A percentile compares a stretch with the other conserved stretches of the same genome.
phyloP scores from a whole-genome alignment of 2,113 vertebrate genomes.

The Brachypteracias leptosomus region DNA sequence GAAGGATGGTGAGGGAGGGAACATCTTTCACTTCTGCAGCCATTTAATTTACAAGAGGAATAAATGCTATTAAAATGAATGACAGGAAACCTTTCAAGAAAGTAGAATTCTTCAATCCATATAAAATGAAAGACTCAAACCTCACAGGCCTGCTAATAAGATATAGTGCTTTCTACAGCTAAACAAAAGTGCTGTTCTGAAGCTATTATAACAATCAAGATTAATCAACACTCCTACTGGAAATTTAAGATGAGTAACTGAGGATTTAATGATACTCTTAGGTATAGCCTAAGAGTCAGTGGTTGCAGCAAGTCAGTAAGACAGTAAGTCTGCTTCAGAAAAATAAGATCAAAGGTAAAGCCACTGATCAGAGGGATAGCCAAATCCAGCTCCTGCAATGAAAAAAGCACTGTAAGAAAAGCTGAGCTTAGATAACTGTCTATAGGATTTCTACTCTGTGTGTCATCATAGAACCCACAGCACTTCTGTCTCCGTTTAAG shows the following conservation, averaged over 20 bases:
- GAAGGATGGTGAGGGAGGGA: background rate
- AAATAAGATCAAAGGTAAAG: background rate
- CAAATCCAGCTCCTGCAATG: background rate
- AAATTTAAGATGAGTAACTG: slow-evolving; percentile 24
- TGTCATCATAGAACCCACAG: background rate
- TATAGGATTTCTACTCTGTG: background rate
- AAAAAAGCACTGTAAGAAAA: background rate
- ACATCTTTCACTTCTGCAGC: background rate
- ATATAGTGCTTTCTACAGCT: background rate
- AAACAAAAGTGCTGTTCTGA: background rate
- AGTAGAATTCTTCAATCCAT: background rate
- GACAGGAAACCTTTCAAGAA: background rate
- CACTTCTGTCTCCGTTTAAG: too few relatives aligned
- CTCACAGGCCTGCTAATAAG: background rate
- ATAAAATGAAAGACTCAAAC: background rate
- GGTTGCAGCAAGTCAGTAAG: background rate
- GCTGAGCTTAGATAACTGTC: background rate
- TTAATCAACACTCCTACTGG: slow-evolving; percentile 19
- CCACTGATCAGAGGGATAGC: background rate
- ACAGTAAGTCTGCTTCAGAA: background rate
- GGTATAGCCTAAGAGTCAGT: background rate
- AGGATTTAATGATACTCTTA: slow-evolving; percentile 34
- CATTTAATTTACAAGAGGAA: background rate
- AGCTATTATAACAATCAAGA: slow-evolving; percentile 33
- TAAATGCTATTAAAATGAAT: background rate